Percentiles rank a stretch among this genome's conserved stretches.
phyloP scores from a whole-genome alignment of 2,888 invertebrate species.

The Eurytoma californica region DNA sequence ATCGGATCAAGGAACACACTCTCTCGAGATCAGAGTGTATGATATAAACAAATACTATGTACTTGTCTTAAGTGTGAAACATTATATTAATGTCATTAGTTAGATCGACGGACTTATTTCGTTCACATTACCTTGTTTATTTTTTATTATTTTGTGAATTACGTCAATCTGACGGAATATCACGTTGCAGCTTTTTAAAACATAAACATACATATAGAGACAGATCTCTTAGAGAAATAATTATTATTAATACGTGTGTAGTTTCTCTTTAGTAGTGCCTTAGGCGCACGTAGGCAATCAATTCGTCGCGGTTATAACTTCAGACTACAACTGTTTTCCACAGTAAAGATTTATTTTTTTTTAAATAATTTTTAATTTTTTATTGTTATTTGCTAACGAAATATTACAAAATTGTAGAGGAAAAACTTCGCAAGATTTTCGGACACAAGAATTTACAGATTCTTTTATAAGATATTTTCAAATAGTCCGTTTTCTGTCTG shows the following conservation, averaged over 20 bases:
- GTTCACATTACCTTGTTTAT: slow-evolving; percentile 8
- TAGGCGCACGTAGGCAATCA: slow-evolving; percentile 7
- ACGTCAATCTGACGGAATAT: slow-evolving; percentile 22
- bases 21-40: slow-evolving; percentile 57
- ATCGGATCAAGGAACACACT: slow-evolving; percentile 54
- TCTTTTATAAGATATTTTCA: no score
- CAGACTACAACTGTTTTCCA: neutral
- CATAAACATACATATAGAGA: slow-evolving; percentile 25
- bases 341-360: no score
- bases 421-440: no score
- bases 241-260: slow-evolving; percentile 39
- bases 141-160: slow-evolving; percentile 17
- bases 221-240: slow-evolving; percentile 47
- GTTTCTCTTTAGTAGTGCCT: slow-evolving; percentile 34
- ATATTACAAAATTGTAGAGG: no score
- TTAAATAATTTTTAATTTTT: no score
- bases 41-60: slow-evolving; percentile 54
- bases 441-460: no score
- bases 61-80: slow-evolving; percentile 55
- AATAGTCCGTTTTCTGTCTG: no score
- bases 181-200: slow-evolving; percentile 27
- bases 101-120: slow-evolving; percentile 42
- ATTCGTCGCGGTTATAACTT: neutral
- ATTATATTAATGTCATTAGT: slow-evolving; percentile 53
- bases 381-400: no score